phyloP scores from a whole-genome alignment of 2,888 invertebrate genomes.

The Onchidella celtica region DNA sequence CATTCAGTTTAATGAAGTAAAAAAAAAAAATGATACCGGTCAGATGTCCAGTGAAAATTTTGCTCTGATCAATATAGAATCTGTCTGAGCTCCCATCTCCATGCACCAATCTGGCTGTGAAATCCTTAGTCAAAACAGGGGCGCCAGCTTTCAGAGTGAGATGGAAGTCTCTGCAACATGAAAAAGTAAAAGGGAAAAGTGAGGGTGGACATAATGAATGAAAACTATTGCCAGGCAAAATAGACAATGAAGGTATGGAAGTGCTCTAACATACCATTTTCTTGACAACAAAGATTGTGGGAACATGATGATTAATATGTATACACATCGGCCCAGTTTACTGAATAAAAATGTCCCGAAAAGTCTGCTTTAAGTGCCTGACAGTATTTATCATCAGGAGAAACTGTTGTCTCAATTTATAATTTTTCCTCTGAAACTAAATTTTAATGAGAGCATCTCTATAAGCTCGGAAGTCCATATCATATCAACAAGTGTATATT shows the following conservation, averaged over 20 bases:
- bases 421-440: no score
- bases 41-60: conserved; percentile 38
- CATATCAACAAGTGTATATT: no score
- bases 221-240: background rate
- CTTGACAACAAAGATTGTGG: background rate
- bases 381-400: no score
- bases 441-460: no score
- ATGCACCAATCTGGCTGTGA: conserved; percentile 19
- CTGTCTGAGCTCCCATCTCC: conserved; percentile 26
- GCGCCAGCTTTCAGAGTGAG: conserved; percentile 20
- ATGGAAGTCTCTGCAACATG: conserved; percentile 7
- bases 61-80: conserved; percentile 21
- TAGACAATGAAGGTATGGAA: no score
- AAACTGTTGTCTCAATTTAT: no score
- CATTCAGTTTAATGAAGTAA: no score
- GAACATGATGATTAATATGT: background rate
- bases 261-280: no score
- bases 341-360: background rate
- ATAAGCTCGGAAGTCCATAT: no score
- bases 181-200: background rate
- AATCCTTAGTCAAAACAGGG: conserved; percentile 16
- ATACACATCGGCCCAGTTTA: no score
- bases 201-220: background rate
- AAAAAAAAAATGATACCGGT: background rate
- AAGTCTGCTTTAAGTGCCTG: no score